Percentiles rank a stretch among this genome's conserved stretches.
These are phyloP conservation scores for Calliphora vomitoria DNA, from an alignment of 2,888 invertebrate species.

Conservation along the genomic window DNA sequence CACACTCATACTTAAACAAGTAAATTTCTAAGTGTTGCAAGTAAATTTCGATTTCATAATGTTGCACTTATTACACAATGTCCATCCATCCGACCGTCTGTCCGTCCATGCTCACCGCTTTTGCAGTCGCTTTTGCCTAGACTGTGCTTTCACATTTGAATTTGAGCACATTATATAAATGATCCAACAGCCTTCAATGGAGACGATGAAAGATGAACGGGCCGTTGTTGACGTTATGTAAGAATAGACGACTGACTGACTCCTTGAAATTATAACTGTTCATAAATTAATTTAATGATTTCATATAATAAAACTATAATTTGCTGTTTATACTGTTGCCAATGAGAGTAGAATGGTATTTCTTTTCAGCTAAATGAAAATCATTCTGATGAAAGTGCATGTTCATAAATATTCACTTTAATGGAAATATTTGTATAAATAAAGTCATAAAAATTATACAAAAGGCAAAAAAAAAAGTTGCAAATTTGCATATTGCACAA, in stretches of 20 bases:
- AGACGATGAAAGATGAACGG: not conserved
- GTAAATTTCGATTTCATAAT: conserved; percentile 55
- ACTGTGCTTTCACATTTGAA: conserved; percentile 29
- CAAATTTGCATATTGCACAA: no score
- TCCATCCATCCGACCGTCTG: not conserved
- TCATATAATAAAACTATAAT: conserved; percentile 54
- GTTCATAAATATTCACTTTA: not conserved
- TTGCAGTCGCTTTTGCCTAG: no score
- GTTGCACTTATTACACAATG: conserved; percentile 37
- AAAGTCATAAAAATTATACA: not conserved
- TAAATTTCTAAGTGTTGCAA: conserved; percentile 26
- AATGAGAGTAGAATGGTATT: not conserved
- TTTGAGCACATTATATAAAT: conserved; percentile 39
- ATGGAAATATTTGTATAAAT: conserved; percentile 6
- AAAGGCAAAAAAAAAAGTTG: not conserved
- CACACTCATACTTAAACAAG: not conserved
- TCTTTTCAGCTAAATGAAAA: not conserved
- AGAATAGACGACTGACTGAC: not conserved
- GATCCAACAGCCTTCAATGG: conserved; percentile 40
- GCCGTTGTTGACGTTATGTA: conserved; percentile 6
- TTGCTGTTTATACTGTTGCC: conserved; percentile 15
- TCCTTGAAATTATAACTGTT: conserved; percentile 61
- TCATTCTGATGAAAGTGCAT: conserved; percentile 12
- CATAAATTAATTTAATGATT: conserved; percentile 46
- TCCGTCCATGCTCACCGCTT: not conserved